Base-by-base conservation (phyloP, 2,888 invertebrate species). In the Volucella bombylans region DNA sequence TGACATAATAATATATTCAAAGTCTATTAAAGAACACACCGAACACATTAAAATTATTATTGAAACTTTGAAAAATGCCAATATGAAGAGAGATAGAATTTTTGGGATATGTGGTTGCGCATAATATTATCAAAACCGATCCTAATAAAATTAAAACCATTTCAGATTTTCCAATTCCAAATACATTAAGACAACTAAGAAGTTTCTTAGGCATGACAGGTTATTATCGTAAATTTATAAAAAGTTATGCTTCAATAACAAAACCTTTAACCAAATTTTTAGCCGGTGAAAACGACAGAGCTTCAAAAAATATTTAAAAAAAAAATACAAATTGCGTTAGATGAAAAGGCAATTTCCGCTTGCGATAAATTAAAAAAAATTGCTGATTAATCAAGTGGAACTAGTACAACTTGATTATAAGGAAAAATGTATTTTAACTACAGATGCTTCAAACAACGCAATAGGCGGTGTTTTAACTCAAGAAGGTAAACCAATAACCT, bases 371-470 rank as follows among this genome's bases (percentile, higher is more conserved):
- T n/a, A n/a, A 82, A 73, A 65, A 79, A 18, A 12, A 68, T 14
- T 49, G 23, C 23, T 86, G 43, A 8, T 41, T 10, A 49, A 62
- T 11, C 50, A 61, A 68, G 54, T 73, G 1, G 38, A 64, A 14
- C 41, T 73, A 4, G 6, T 45, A n/a, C 65, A 65, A 43, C 67
- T 45, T 1, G n/a, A 43, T 61, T 61, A 12, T 12, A 43, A 2
- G n/a, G 45, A 47, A 9, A 61, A 61, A 61, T 31, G 45, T 45
- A 9, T 61, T 4, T 9, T 61, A 55, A 55, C 89, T 0, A 89
- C 89, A 2, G 90, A 90, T 68, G 90, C 89, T 0, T 87, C 87
- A 8, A 85, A 89, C 43, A 82, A 54, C 18, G 89, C 89, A 1
- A 68, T 89, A 1, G 89, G 89, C 0, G 88, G 85, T 4, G 88